These are phyloP conservation scores for Orthonevra nobilis DNA, from an alignment of 2,888 invertebrate species.

Conservation along the genomic window DNA sequence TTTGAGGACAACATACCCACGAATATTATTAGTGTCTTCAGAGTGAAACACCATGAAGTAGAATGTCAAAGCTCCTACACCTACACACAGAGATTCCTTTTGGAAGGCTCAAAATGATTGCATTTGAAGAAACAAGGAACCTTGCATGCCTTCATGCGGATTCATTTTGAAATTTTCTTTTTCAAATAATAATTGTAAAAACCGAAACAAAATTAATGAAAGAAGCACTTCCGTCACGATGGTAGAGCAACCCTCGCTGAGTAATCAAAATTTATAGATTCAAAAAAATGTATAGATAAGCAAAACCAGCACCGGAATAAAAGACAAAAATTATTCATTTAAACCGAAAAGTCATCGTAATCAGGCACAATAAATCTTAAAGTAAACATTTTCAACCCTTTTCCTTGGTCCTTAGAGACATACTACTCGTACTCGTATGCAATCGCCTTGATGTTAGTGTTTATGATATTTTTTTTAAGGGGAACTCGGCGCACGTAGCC, in stretches of 20 bases:
- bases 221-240: neutral
- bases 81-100: too few species aligned
- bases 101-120: too few species aligned
- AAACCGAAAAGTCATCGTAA: slow-evolving; percentile 40
- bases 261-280: slow-evolving; percentile 53
- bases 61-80: too few species aligned
- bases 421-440: too few species aligned
- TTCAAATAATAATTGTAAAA: slow-evolving; percentile 15
- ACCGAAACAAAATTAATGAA: too few species aligned
- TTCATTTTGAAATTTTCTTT: slow-evolving; percentile 28
- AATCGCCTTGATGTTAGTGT: slow-evolving; percentile 14
- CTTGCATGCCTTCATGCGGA: too few species aligned
- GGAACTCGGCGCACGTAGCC: too few species aligned
- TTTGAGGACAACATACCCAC: too few species aligned
- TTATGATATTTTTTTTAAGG: slow-evolving; percentile 12
- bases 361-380: slow-evolving; percentile 40
- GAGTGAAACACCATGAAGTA: too few species aligned
- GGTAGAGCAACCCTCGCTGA: neutral
- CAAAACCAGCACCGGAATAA: neutral
- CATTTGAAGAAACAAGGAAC: too few species aligned
- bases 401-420: too few species aligned
- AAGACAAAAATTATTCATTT: slow-evolving; percentile 3
- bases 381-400: slow-evolving; percentile 46
- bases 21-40: too few species aligned
- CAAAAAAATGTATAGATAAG: slow-evolving; percentile 24